Percentiles rank a stretch among this genome's conserved stretches.
These are phyloP conservation scores for Volucella inanis DNA, from an alignment of 2,888 invertebrate species.

Conservation along the genomic window DNA sequence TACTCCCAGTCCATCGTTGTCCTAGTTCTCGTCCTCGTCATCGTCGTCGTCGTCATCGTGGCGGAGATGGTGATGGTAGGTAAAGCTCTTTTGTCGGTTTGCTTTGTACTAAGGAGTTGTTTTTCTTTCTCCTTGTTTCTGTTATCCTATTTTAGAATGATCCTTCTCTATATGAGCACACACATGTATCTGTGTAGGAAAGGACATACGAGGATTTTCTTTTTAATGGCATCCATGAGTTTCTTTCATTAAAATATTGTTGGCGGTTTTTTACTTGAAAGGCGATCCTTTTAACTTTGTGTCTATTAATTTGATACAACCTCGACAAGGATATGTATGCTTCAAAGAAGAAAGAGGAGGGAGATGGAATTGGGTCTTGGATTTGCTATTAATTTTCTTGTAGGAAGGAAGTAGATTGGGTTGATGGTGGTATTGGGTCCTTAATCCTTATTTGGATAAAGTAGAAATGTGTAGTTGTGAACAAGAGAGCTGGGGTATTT, in stretches of 20 bases:
- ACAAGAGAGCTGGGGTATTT: constrained; percentile 40
- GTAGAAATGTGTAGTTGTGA: constrained; percentile 12
- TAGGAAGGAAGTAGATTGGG: neutral
- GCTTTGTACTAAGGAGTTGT: constrained; percentile 52
- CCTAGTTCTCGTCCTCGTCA: constrained; percentile 18
- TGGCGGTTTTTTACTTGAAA: constrained; percentile 80
- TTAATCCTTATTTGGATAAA: constrained; percentile 46
- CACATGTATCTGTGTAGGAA: neutral
- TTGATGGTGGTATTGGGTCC: constrained; percentile 29
- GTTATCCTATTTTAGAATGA: constrained; percentile 34
- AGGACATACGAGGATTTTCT: neutral
- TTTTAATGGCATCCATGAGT: constrained; percentile 71
- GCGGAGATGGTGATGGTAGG: constrained; percentile 11
- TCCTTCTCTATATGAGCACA: constrained; percentile 44
- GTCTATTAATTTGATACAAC: constrained; percentile 80
- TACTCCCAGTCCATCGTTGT: neutral
- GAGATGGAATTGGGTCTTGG: constrained; percentile 25
- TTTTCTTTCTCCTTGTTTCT: constrained; percentile 17
- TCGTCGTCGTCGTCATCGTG: constrained; percentile 57
- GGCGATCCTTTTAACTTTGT: constrained; percentile 81
- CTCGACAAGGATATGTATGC: constrained; percentile 7
- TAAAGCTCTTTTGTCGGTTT: constrained; percentile 68
- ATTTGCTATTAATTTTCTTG: constrained; percentile 56
- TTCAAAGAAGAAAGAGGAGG: neutral
- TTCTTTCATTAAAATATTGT: constrained; percentile 79